Evolutionary conservation across 2,113 vertebrate species (phyloP).

Genomic region (Nyctibius bracteatus): DNA sequence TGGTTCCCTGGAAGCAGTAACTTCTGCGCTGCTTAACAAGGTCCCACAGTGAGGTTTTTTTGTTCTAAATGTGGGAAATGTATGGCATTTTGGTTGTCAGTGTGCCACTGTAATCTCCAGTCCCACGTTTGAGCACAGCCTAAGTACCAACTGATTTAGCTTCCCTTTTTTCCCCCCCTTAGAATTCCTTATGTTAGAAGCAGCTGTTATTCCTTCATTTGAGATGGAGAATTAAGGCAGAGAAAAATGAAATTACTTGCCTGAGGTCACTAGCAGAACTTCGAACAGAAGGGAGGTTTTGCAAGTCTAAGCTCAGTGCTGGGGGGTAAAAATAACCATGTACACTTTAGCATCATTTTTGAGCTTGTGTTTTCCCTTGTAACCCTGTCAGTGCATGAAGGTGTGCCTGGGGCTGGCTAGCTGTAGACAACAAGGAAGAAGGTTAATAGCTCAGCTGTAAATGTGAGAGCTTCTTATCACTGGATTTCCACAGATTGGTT

Average conservation of each 20-base stretch:
- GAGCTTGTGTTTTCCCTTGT: not conserved
- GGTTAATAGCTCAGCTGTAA: not conserved
- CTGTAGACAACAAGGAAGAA: not conserved
- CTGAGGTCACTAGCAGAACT: not conserved
- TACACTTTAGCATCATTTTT: not conserved
- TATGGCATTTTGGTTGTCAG: not conserved
- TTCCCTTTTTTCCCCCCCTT: not conserved
- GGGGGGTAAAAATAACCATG: not conserved
- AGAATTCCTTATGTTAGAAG: slow-evolving; percentile 5
- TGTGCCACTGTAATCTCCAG: not conserved
- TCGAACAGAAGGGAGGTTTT: too few relatives aligned
- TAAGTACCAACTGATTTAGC: not conserved
- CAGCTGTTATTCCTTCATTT: slow-evolving; percentile 27
- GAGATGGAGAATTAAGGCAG: not conserved
- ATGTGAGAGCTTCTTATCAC: not conserved
- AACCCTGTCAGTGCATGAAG: not conserved
- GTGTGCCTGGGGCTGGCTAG: not conserved
- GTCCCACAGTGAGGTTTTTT: not conserved
- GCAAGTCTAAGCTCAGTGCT: too few relatives aligned
- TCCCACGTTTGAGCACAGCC: not conserved
- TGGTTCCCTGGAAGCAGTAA: not conserved
- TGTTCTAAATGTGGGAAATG: not conserved
- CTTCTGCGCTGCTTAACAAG: not conserved
- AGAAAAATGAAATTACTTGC: not conserved
- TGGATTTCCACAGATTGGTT: not conserved